Conservation (phyloP, 1,140 invertebrate genomes). For the Oryzaephilus surinamensis region DNA sequence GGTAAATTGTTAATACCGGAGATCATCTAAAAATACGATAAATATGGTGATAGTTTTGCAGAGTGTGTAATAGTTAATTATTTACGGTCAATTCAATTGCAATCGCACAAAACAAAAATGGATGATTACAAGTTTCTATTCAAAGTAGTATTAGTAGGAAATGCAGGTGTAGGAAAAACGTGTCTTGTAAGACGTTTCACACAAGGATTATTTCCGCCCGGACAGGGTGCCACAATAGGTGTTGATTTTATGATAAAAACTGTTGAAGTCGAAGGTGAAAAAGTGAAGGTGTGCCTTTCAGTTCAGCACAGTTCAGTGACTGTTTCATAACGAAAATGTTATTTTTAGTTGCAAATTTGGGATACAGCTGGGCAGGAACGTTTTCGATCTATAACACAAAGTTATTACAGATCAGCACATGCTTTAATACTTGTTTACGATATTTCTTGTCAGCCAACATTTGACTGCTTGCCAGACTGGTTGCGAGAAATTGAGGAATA, state of each 20-base stretch:
- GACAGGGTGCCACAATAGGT: conserved; percentile 97
- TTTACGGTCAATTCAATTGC: too few species aligned
- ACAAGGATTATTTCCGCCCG: conserved; percentile 88
- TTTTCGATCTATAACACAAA: conserved; percentile 95
- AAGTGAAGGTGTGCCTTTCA: conserved; percentile 74
- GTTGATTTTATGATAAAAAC: conserved; percentile 99
- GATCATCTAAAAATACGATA: too few species aligned
- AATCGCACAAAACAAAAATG: too few species aligned
- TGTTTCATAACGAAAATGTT: conserved; percentile 3
- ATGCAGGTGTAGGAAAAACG: conserved; percentile 91
- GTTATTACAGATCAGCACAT: conserved; percentile 95
- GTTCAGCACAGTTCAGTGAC: neutral
- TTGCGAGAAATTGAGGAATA: conserved; percentile 93
- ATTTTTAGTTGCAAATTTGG: conserved; percentile 89
- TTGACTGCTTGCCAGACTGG: conserved; percentile 93
- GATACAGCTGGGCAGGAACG: conserved; percentile 95
- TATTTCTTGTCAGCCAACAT: conserved; percentile 93
- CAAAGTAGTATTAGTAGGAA: conserved; percentile 92
- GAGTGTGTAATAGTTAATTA: too few species aligned
- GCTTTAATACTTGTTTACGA: conserved; percentile 96
- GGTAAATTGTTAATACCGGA: too few species aligned
- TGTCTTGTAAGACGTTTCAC: conserved; percentile 85
- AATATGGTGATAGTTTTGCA: too few species aligned
- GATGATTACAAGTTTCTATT: conserved; percentile 98
- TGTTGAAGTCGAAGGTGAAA: conserved; percentile 94